Evolutionary conservation across 2,888 invertebrate species (phyloP), one percentile per base, ranked within the genome.

Genomic region (Epinotia nisella): DNA sequence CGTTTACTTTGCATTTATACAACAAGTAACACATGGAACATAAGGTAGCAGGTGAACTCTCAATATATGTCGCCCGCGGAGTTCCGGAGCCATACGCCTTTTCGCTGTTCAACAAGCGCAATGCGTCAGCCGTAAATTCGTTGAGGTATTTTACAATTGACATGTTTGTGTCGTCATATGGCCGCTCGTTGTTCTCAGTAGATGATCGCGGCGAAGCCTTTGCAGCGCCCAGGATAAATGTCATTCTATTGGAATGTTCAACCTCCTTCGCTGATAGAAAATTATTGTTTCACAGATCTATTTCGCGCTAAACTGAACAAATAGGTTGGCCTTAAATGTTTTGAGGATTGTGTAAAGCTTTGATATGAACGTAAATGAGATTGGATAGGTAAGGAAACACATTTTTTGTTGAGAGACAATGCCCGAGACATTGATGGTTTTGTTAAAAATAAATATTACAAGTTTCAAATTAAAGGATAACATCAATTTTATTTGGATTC

Each of bases 181-280:
- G 19, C n/a, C 7, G 66, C 55, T 66, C 55, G 64, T 58, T 35
- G 66, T 71, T 35, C 41, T 71, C 71, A 71, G 49, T 51, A 55
- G 56, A 56, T 39, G 71, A 71, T 67, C 61, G 55, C 67, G 21
- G 21, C 53, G 35, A n/a, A 55, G 67, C 76, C 77, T 75, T 75
- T 74, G 73, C 69, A 45, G 71, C 55, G 45, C 60, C 61, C 78
- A 76, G 76, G 78, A 78, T 80, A 78, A 81, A 83, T 82, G 76
- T 80, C 80, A 79, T 83, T 83, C 83, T 81, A 83, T 83, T 83
- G 81, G 79, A 83, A 82, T 82, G 80, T 74, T 73, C 78, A 78
- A 81, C 79, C 81, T 82, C 80, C 77, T 80, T 76, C 75, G 65
- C 72, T 78, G 76, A 78, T 78, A 77, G 78, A 83, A 82, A 81